A percentile compares a stretch with the other conserved stretches of the same genome.
phyloP scores from a whole-genome alignment of 2,888 invertebrate species.

The Andrena haemorrhoa region DNA sequence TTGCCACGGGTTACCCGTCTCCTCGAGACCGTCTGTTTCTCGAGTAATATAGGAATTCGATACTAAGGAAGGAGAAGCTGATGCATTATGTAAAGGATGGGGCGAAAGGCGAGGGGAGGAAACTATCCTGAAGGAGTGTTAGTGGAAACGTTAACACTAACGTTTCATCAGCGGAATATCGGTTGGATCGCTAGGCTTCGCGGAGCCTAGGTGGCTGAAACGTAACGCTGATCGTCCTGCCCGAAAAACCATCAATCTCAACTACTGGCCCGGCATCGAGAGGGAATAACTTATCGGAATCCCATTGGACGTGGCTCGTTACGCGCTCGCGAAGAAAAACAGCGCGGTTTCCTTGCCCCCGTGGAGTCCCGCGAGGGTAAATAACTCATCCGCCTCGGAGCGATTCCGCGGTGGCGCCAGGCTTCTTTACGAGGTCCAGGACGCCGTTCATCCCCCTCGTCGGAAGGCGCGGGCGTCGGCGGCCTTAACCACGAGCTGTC shows the following conservation, averaged over 20 bases:
- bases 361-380: conserved; percentile 71
- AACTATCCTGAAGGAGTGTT: too few species aligned
- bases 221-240: conserved; percentile 34
- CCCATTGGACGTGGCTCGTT: conserved; percentile 56
- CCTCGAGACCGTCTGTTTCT: conserved; percentile 15
- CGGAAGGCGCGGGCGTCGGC: conserved; percentile 30
- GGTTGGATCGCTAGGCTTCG: conserved; percentile 18
- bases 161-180: conserved; percentile 14
- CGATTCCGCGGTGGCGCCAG: conserved; percentile 80
- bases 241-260: conserved; percentile 42
- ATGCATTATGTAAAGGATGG: not conserved
- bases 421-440: conserved; percentile 80
- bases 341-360: conserved; percentile 58
- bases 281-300: conserved; percentile 55
- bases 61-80: not conserved
- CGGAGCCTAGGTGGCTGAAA: conserved; percentile 11
- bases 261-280: conserved; percentile 25
- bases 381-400: conserved; percentile 78
- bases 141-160: too few species aligned
- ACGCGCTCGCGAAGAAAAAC: conserved; percentile 51
- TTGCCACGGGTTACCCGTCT: conserved; percentile 4
- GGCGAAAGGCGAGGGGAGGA: too few species aligned
- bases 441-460: conserved; percentile 52
- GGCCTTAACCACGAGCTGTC: conserved; percentile 48
- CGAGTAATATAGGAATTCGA: conserved; percentile 11